Evolutionary conservation across 2,888 invertebrate species (phyloP).

Genomic region (Trimorus sp.): DNA sequence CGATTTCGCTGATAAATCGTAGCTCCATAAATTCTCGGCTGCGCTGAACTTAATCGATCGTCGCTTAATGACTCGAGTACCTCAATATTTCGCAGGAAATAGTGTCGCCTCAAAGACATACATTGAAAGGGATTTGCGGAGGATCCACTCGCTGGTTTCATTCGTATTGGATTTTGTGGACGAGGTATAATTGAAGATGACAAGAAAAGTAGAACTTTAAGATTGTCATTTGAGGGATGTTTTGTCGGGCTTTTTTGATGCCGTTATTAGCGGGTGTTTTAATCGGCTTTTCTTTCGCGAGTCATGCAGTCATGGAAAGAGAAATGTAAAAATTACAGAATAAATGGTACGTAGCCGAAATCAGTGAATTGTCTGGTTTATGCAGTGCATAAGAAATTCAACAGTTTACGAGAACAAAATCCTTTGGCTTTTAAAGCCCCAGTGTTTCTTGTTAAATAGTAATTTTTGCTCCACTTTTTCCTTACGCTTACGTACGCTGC

Average conservation of each 20-base stretch:
- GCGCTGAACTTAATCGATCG: slow-evolving; percentile 73
- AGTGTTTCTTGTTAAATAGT: too few relatives aligned
- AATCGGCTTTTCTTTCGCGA: neutral
- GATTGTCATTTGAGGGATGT: slow-evolving; percentile 26
- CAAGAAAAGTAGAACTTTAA: slow-evolving; percentile 27
- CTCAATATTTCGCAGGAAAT: slow-evolving; percentile 60
- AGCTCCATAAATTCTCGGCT: slow-evolving; percentile 68
- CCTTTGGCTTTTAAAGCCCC: too few relatives aligned
- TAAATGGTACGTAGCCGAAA: neutral
- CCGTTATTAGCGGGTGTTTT: neutral
- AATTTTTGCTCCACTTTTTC: too few relatives aligned
- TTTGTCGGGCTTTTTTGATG: neutral
- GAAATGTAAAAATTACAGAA: neutral
- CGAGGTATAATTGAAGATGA: slow-evolving; percentile 43
- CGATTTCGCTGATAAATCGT: slow-evolving; percentile 57
- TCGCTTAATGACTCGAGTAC: slow-evolving; percentile 71
- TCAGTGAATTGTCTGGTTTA: too few relatives aligned
- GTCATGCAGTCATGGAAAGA: too few relatives aligned
- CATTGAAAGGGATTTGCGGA: slow-evolving; percentile 46
- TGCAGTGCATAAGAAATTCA: too few relatives aligned
- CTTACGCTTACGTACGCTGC: too few relatives aligned
- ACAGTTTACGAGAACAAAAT: too few relatives aligned
- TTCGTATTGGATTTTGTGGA: slow-evolving; percentile 46
- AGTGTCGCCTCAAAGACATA: slow-evolving; percentile 52
- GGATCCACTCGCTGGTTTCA: slow-evolving; percentile 34